A percentile compares a stretch with the other conserved stretches of the same genome.
These are phyloP conservation scores for Agapetus fuscipes DNA, from an alignment of 2,888 invertebrate genomes.

Conservation along the genomic window DNA sequence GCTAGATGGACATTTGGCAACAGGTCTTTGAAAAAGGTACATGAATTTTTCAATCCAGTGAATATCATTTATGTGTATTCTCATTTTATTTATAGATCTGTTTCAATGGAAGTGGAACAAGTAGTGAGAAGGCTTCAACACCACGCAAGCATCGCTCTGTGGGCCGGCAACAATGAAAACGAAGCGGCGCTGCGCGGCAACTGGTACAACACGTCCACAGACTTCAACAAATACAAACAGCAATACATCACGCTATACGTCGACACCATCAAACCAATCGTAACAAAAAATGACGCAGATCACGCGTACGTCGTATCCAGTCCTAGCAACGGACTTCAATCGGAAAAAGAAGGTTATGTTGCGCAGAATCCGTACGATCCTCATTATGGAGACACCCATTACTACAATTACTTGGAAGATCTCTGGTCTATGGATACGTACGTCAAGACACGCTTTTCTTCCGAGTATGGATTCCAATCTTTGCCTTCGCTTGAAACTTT, in stretches of 20 bases:
- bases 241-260: conserved; percentile 83
- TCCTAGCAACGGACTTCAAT: conserved; percentile 77
- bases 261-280: conserved; percentile 57
- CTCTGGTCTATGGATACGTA: conserved; percentile 72
- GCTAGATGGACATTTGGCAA: too few species aligned
- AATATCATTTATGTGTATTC: too few species aligned
- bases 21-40: too few species aligned
- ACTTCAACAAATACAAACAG: conserved; percentile 48
- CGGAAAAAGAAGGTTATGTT: conserved; percentile 66
- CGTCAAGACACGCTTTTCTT: conserved; percentile 77
- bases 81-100: conserved; percentile 54
- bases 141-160: conserved; percentile 80
- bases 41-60: too few species aligned
- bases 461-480: conserved; percentile 95
- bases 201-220: conserved; percentile 58
- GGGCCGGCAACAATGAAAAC: conserved; percentile 97
- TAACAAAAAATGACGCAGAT: conserved; percentile 50
- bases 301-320: conserved; percentile 76
- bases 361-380: conserved; percentile 67
- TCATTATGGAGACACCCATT: conserved; percentile 85
- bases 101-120: conserved; percentile 66
- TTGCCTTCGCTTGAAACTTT: conserved; percentile 67
- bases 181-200: conserved; percentile 77
- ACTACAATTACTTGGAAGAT: conserved; percentile 76
- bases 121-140: conserved; percentile 73